A percentile compares a stretch with the other conserved stretches of the same genome.
Conservation (phyloP, 2,113 vertebrate genomes). For the Sinocyclocheilus maitianheensis region DNA sequence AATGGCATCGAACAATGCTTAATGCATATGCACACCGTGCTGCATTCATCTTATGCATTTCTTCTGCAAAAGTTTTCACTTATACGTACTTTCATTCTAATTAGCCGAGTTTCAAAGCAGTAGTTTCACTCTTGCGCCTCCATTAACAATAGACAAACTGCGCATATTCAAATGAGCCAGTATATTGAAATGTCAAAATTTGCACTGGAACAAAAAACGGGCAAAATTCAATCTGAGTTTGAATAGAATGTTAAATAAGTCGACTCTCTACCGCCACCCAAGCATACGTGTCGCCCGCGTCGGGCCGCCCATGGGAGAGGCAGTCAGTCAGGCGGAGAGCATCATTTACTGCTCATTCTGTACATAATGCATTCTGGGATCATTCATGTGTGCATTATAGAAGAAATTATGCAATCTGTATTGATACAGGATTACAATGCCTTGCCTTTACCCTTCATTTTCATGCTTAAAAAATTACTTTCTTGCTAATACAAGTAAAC, state of each 20-base stretch:
- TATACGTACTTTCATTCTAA: slow-evolving; percentile 6
- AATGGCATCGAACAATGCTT: slow-evolving; percentile 39
- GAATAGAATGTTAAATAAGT: slow-evolving; percentile 68
- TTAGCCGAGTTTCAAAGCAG: slow-evolving; percentile 48
- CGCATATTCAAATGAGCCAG: slow-evolving; percentile 65
- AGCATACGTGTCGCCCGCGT: slow-evolving; percentile 42
- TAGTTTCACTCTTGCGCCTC: background rate
- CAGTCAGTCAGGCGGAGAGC: slow-evolving; percentile 64
- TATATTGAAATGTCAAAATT: slow-evolving; percentile 80
- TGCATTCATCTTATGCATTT: slow-evolving; percentile 34
- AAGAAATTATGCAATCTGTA: slow-evolving; percentile 16
- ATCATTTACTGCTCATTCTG: slow-evolving; percentile 62
- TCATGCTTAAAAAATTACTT: background rate
- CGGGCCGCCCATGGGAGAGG: slow-evolving; percentile 53
- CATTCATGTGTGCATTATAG: slow-evolving; percentile 29
- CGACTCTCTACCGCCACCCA: slow-evolving; percentile 67
- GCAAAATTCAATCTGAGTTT: slow-evolving; percentile 66
- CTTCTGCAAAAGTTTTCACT: slow-evolving; percentile 44
- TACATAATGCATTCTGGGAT: slow-evolving; percentile 17
- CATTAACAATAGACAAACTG: slow-evolving; percentile 53
- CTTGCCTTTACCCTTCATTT: background rate
- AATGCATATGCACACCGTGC: slow-evolving; percentile 37
- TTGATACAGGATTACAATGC: background rate
- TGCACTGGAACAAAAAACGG: slow-evolving; percentile 74
- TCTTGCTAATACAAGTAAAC: background rate